These are phyloP conservation scores for Caenorhabditis sinica DNA, from an alignment of 2,888 invertebrate genomes.

Conservation along the genomic window DNA sequence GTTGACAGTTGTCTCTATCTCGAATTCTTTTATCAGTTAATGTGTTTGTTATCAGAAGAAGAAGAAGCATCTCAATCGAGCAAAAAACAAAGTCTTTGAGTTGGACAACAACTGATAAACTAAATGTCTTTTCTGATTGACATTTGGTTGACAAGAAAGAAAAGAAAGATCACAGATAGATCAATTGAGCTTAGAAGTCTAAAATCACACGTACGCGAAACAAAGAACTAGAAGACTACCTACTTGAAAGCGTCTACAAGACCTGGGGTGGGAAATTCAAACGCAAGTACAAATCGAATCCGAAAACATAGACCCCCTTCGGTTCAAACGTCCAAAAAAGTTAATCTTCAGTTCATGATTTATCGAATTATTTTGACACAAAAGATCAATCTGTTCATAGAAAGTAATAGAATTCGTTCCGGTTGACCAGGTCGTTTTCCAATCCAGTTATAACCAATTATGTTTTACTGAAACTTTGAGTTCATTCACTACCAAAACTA, in stretches of 20 bases:
- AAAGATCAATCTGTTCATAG: conserved; percentile 9
- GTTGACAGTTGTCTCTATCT: conserved; percentile 45
- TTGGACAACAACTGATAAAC: conserved; percentile 28
- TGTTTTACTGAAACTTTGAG: background rate
- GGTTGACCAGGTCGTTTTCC: conserved; percentile 1
- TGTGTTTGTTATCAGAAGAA: conserved; percentile 49
- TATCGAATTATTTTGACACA: conserved; percentile 4
- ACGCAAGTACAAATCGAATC: too few species aligned
- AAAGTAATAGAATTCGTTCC: background rate
- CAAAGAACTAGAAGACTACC: background rate
- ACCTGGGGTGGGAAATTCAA: too few species aligned
- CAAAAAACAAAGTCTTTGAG: conserved; percentile 29
- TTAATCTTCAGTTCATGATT: conserved; percentile 9
- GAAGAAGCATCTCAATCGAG: conserved; percentile 16
- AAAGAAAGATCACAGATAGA: conserved; percentile 6
- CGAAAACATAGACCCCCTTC: background rate
- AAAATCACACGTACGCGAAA: conserved; percentile 2
- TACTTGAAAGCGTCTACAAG: too few species aligned
- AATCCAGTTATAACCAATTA: background rate
- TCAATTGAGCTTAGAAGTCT: conserved; percentile 11
- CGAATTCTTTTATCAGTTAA: conserved; percentile 23
- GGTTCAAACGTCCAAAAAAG: background rate
- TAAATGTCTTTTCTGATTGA: conserved; percentile 29
- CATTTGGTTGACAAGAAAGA: conserved; percentile 3
- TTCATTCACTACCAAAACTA: background rate